Percentiles rank a stretch among this genome's conserved stretches.
Conservation (phyloP, 2,113 vertebrate species). For the Phrynosoma platyrhinos region DNA sequence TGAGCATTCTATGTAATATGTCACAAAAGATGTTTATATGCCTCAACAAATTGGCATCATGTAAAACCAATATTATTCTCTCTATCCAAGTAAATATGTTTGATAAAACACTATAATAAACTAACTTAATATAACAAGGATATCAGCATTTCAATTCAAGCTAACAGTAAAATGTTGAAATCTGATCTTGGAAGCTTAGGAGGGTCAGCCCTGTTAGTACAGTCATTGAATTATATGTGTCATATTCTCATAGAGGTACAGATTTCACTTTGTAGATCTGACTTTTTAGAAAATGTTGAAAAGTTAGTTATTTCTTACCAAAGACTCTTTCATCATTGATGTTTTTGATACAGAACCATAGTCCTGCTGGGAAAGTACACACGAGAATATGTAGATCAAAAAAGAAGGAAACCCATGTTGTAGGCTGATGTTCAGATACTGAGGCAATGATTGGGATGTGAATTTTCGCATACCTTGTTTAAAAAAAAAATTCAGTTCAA, state of each 20-base stretch:
- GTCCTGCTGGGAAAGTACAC: constrained; percentile 98
- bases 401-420: constrained; percentile 99
- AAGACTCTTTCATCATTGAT: constrained; percentile 97
- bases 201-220: too few species aligned
- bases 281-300: background rate
- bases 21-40: background rate
- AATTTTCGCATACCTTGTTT: constrained; percentile 97
- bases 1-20: background rate
- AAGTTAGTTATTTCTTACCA: constrained; percentile 80
- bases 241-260: too few species aligned
- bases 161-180: background rate
- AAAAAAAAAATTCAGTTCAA: constrained; percentile 75
- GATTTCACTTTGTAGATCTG: too few species aligned
- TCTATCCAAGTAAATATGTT: background rate
- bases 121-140: background rate
- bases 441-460: constrained; percentile 99
- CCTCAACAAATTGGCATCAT: background rate
- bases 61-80: background rate
- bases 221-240: too few species aligned
- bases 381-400: constrained; percentile 99
- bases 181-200: too few species aligned
- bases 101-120: background rate
- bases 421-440: constrained; percentile 98
- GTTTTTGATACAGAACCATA: constrained; percentile 99
- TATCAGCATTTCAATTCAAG: background rate